phyloP scores from a whole-genome alignment of 2,888 invertebrate genomes.

The Tyria jacobaeae region DNA sequence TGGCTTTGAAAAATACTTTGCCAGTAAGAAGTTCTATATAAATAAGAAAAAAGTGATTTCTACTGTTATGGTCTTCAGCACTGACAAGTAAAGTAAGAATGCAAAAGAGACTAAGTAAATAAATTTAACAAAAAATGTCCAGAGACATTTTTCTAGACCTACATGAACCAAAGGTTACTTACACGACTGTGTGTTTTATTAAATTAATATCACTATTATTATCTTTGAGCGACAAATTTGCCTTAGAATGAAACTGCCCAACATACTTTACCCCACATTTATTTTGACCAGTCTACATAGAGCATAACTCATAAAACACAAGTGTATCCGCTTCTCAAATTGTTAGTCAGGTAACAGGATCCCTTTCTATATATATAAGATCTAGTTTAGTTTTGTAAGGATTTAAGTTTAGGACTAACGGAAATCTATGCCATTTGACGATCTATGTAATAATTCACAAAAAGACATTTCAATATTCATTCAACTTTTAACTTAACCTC shows the following conservation, averaged over 20 bases:
- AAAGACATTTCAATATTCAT: neutral
- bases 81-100: neutral
- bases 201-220: too few species aligned
- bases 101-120: too few species aligned
- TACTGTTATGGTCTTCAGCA: neutral
- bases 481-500: slow-evolving; percentile 2
- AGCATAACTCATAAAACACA: neutral
- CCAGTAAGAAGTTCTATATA: slow-evolving; percentile 27
- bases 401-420: neutral
- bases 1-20: slow-evolving; percentile 40
- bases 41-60: neutral
- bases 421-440: neutral
- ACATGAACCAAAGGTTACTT: too few species aligned
- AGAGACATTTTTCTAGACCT: too few species aligned
- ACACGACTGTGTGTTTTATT: too few species aligned
- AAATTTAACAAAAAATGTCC: too few species aligned
- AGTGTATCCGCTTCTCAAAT: neutral
- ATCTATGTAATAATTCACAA: neutral
- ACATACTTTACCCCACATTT: neutral
- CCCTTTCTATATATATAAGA: neutral
- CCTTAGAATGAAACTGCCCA: too few species aligned
- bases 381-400: too few species aligned
- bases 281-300: neutral
- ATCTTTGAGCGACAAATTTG: too few species aligned
- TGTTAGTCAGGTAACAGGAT: neutral